Evolutionary conservation across 2,888 invertebrate species (phyloP).

Genomic region (Pammene fasciana): DNA sequence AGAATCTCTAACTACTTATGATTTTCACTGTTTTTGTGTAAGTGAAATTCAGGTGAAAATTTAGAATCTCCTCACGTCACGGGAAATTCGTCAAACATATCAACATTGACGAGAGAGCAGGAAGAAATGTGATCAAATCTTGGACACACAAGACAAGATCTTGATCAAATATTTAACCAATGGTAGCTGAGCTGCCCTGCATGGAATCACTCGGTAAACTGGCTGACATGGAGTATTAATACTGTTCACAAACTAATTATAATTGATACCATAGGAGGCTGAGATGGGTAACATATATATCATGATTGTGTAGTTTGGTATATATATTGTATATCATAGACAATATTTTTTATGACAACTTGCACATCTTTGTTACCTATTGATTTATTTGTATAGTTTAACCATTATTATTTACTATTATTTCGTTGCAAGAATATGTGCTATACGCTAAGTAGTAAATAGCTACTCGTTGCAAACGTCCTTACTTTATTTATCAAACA

Average conservation of each 20-base stretch:
- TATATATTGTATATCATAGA: background rate
- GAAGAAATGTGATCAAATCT: background rate
- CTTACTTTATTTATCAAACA: conserved; percentile 5
- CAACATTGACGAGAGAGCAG: background rate
- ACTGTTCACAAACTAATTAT: conserved; percentile 14
- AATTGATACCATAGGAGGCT: conserved; percentile 11
- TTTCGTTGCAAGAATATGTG: conserved; percentile 10
- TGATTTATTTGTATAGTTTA: conserved; percentile 1
- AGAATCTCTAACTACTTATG: conserved; percentile 20
- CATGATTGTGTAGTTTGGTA: too few relatives aligned
- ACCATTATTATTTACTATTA: background rate
- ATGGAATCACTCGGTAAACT: conserved; percentile 14
- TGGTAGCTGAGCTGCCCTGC: conserved; percentile 15
- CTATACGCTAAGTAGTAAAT: conserved; percentile 4
- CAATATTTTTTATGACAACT: background rate
- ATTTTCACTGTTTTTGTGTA: background rate
- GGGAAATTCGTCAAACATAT: background rate
- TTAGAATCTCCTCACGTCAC: conserved; percentile 11
- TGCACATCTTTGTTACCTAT: conserved; percentile 4
- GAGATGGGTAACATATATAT: conserved; percentile 1
- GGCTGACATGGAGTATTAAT: conserved; percentile 6
- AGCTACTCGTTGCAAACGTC: background rate
- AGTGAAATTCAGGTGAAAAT: conserved; percentile 17
- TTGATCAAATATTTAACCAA: background rate
- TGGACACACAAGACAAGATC: background rate